phyloP scores from a whole-genome alignment of 2,113 vertebrate genomes.

The Aegypius monachus region DNA sequence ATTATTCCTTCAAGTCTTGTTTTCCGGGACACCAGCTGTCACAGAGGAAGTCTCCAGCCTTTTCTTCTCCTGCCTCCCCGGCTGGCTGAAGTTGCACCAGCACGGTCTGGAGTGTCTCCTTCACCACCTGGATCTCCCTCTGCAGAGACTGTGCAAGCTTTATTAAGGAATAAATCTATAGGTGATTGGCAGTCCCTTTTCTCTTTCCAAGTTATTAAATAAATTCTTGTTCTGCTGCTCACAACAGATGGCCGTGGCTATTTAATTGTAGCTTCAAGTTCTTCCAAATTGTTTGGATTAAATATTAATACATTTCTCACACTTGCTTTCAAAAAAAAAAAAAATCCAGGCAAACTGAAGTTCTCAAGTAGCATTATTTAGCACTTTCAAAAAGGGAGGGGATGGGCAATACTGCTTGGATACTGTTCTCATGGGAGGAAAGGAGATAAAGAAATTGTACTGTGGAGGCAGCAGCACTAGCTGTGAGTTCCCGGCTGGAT shows the following conservation, averaged over 20 bases:
- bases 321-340: slow-evolving; percentile 25
- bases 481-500: fast-evolving
- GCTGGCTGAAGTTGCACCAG: slow-evolving; percentile 79
- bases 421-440: neutral
- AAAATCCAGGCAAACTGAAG: neutral
- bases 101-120: slow-evolving; percentile 76
- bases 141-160: slow-evolving; percentile 78
- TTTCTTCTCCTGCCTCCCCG: slow-evolving; percentile 74
- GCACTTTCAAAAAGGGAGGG: neutral
- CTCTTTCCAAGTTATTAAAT: slow-evolving; percentile 44
- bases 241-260: slow-evolving; percentile 77
- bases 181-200: slow-evolving; percentile 62
- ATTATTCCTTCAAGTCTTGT: slow-evolving; percentile 74
- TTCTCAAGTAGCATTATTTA: slow-evolving; percentile 36
- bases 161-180: slow-evolving; percentile 82
- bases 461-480: neutral
- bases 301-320: slow-evolving; percentile 82
- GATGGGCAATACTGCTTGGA: neutral
- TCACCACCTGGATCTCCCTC: slow-evolving; percentile 84
- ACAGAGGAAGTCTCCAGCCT: slow-evolving; percentile 75
- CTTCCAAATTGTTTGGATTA: slow-evolving; percentile 81
- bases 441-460: neutral
- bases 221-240: slow-evolving; percentile 66
- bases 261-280: slow-evolving; percentile 77
- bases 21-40: slow-evolving; percentile 78